These are phyloP conservation scores for Arrhopalites spinosus DNA, from an alignment of 2,888 invertebrate species.

Conservation along the genomic window DNA sequence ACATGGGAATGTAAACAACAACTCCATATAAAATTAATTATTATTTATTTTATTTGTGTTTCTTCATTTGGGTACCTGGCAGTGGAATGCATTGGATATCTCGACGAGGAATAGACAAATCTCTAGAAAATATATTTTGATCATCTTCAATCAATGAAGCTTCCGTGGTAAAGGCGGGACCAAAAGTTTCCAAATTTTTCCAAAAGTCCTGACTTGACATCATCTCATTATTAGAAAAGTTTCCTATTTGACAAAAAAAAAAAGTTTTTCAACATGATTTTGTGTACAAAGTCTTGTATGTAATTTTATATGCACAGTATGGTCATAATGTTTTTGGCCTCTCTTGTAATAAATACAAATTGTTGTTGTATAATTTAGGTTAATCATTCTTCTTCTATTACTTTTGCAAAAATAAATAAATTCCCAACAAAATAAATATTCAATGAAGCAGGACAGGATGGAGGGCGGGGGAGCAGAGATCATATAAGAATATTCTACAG, in stretches of 20 bases:
- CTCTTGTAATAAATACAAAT: no score
- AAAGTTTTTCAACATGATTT: no score
- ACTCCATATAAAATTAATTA: background rate
- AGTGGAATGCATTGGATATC: slow-evolving; percentile 77
- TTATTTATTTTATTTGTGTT: background rate
- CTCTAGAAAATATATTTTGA: slow-evolving; percentile 12
- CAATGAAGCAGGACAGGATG: no score
- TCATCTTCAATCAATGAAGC: slow-evolving; percentile 29
- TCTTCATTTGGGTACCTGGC: slow-evolving; percentile 66
- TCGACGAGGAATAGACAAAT: slow-evolving; percentile 44
- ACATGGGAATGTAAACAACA: background rate
- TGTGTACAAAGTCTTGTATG: no score
- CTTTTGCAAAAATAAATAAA: no score
- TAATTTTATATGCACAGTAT: no score
- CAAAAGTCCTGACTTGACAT: slow-evolving; percentile 44
- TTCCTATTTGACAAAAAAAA: slow-evolving; percentile 42
- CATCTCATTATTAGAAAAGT: slow-evolving; percentile 44
- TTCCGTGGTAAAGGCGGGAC: slow-evolving; percentile 41
- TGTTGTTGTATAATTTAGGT: no score
- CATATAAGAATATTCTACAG: no score
- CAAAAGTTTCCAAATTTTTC: slow-evolving; percentile 40
- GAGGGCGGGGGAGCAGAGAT: no score
- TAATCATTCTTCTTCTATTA: no score
- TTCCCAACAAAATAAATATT: no score
- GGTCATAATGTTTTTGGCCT: no score